Evolutionary conservation across 35 echinoderm and acorn worm genomes (phyloP).

Genomic region (Ptychodera flava): DNA sequence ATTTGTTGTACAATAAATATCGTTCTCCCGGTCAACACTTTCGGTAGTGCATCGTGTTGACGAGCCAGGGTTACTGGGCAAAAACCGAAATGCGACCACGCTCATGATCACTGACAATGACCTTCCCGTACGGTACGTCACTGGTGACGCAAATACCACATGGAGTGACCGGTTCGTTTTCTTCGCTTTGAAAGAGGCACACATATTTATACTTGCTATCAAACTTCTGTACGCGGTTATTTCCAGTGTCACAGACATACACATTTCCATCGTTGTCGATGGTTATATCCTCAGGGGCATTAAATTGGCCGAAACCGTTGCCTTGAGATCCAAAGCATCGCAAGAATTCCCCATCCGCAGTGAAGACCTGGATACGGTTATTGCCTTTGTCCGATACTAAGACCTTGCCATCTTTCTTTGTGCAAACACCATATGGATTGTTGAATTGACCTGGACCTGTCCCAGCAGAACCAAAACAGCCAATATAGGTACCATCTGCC

Average conservation of each 20-base stretch:
- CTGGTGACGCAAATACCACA: too few species aligned
- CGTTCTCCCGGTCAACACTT: too few species aligned
- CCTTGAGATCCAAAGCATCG: slow-evolving; percentile 64
- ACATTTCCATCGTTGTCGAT: slow-evolving; percentile 62
- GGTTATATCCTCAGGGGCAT: slow-evolving; percentile 81
- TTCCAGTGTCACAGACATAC: slow-evolving; percentile 80
- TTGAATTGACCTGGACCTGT: slow-evolving; percentile 79
- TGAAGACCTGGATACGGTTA: slow-evolving; percentile 86
- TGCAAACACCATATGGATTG: slow-evolving; percentile 62
- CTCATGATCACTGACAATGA: too few species aligned
- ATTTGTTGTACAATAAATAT: too few species aligned
- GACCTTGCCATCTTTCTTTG: slow-evolving; percentile 65
- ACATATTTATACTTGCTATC: neutral
- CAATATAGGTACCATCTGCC: slow-evolving; percentile 85
- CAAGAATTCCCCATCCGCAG: slow-evolving; percentile 69
- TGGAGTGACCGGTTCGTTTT: too few species aligned
- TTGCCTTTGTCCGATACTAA: slow-evolving; percentile 86
- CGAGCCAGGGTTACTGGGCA: too few species aligned
- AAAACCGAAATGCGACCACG: too few species aligned
- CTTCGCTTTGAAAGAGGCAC: too few species aligned
- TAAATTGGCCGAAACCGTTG: slow-evolving; percentile 58
- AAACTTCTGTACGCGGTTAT: slow-evolving; percentile 80
- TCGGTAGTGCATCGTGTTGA: too few species aligned
- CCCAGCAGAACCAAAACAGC: slow-evolving; percentile 70
- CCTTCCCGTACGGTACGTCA: too few species aligned